Base-by-base conservation (phyloP, 2,888 invertebrate species). In the Phrixothrix hirtus region DNA sequence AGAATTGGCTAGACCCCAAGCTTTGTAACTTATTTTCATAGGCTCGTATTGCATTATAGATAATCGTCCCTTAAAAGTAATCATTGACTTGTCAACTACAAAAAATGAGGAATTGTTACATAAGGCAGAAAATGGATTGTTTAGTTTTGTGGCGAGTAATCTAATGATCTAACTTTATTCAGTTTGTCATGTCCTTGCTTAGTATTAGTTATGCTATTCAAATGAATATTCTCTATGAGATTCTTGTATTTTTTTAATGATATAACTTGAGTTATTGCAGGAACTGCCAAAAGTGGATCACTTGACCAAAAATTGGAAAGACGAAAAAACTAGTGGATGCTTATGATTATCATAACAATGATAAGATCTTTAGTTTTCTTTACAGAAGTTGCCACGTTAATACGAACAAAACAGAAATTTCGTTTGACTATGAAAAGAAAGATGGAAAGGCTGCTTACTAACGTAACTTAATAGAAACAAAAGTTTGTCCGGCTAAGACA, bases 31-130 rank as follows among this genome's bases (percentile, higher is more conserved):
- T n/a, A n/a, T n/a, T n/a, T n/a, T n/a, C n/a, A n/a, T n/a, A n/a
- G n/a, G 25, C 25, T 4, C 25, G 25, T 21, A 5, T 21, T 21
- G 4, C 7, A 5, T 7, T 27, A 27, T 27, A 2, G 27, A 27
- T 2, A 10, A 31, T 6, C 31, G 31, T 3, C 31, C 13, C 13
- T 31, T 31, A 9, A 31, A 31, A 2, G 31, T 10, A 9, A 31
- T 31, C 13, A 31, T 31, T 31, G 31, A 31, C 31, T 31, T 9
- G 12, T 31, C 31, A 2, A 31, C 31, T 13, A 2, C 31, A 11
- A 31, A 9, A 9, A 13, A 31, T 3, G 31, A 2, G 3, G 11
- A 31, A 9, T 11, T 11, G 11, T 31, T 31, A 31, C 9, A 31
- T 31, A 13, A 13, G 12, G 11, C 13, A 13, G 12, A 13, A 31